phyloP scores from a whole-genome alignment of 2,113 vertebrate species.

The Ovis canadensis region DNA sequence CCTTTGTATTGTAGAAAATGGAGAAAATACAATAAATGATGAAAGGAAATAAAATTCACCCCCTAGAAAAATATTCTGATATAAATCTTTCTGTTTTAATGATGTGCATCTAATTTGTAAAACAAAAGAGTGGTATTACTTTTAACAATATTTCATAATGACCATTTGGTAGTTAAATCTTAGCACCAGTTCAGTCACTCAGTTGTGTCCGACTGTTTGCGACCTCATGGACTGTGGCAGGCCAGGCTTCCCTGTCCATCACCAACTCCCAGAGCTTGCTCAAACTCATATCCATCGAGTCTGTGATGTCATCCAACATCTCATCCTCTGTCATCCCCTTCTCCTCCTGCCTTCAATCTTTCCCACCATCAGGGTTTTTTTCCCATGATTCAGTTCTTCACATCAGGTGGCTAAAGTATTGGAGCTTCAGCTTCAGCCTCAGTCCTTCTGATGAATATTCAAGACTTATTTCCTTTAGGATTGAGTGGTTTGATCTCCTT shows the following conservation, averaged over 20 bases:
- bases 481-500: background rate
- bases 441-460: background rate
- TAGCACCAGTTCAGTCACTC: background rate
- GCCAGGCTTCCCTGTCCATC: background rate
- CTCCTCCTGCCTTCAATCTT: background rate
- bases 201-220: accelerated
- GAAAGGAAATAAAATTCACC: background rate
- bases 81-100: background rate
- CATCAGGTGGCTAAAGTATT: background rate
- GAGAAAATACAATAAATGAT: background rate
- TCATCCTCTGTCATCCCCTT: background rate
- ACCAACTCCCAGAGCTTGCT: background rate
- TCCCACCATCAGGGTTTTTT: background rate
- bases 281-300: background rate
- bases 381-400: background rate
- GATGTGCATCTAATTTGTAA: background rate
- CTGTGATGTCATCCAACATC: background rate
- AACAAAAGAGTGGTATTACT: background rate
- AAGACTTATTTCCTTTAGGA: background rate
- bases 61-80: background rate
- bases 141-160: background rate
- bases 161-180: background rate
- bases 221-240: background rate
- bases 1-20: background rate
- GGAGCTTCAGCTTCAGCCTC: background rate